Conservation (phyloP, 2,797 vertebrate genomes). For the Apogon hyalosoma region DNA sequence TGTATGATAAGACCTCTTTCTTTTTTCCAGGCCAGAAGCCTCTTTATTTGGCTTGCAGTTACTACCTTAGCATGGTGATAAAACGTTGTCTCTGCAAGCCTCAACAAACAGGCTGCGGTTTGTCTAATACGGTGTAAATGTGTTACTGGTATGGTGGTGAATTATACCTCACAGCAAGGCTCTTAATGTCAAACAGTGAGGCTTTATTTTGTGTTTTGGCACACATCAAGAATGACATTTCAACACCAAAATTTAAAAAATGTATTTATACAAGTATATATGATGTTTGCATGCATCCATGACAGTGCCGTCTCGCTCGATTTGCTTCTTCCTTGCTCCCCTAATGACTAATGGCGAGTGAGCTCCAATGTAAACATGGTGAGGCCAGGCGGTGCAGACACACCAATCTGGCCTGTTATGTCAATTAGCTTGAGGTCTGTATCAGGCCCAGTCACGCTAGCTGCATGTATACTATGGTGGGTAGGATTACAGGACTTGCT, state of each 20-base stretch:
- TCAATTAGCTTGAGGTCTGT: slow-evolving; percentile 58
- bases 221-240: slow-evolving; percentile 41
- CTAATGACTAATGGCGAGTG: slow-evolving; percentile 55
- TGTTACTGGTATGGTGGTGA: slow-evolving; percentile 24
- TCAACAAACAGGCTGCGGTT: slow-evolving; percentile 32
- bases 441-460: slow-evolving; percentile 33
- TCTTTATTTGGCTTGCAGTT: slow-evolving; percentile 52
- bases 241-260: slow-evolving; percentile 35
- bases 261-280: slow-evolving; percentile 38
- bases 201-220: slow-evolving; percentile 45
- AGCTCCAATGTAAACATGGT: slow-evolving; percentile 72
- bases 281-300: slow-evolving; percentile 68
- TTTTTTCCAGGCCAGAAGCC: slow-evolving; percentile 44
- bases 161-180: slow-evolving; percentile 43
- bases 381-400: slow-evolving; percentile 39
- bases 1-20: slow-evolving; percentile 45
- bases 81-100: slow-evolving; percentile 46
- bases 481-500: slow-evolving; percentile 40
- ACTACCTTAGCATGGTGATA: slow-evolving; percentile 42
- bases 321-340: slow-evolving; percentile 51
- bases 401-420: slow-evolving; percentile 61
- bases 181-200: slow-evolving; percentile 42
- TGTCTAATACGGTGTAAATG: slow-evolving; percentile 57
- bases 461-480: slow-evolving; percentile 24
- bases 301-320: slow-evolving; percentile 52